Evolutionary conservation across 2,113 vertebrate species (phyloP).

Genomic region (Cygnus atratus): DNA sequence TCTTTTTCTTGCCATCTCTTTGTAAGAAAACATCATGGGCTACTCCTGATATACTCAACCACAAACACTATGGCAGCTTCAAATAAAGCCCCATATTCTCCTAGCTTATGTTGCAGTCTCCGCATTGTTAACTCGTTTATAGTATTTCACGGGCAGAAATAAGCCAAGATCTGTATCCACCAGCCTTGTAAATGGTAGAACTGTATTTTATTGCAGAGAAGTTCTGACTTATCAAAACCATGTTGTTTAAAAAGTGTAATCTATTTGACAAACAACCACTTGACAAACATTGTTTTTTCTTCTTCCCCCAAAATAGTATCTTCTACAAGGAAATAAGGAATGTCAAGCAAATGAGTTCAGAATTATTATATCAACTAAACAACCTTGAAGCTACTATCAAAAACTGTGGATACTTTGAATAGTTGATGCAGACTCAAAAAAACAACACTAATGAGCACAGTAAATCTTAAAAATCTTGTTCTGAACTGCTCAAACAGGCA

Average conservation of each 20-base stretch:
- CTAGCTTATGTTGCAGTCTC: background rate
- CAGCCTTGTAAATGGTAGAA: background rate
- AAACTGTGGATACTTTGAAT: constrained; percentile 59
- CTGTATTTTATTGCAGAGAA: background rate
- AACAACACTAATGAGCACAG: constrained; percentile 47
- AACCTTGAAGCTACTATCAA: constrained; percentile 47
- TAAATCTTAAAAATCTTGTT: constrained; percentile 51
- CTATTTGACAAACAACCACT: constrained; percentile 37
- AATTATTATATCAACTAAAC: constrained; percentile 60
- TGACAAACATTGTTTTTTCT: constrained; percentile 35
- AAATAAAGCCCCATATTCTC: background rate
- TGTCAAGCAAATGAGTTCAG: constrained; percentile 64
- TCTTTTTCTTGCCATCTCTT: background rate
- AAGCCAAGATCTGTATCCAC: background rate
- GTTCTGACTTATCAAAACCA: background rate
- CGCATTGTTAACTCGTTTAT: background rate
- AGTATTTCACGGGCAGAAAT: background rate
- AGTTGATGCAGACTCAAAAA: constrained; percentile 62
- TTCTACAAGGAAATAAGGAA: constrained; percentile 64
- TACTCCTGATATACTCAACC: background rate
- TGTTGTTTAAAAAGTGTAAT: constrained; percentile 15
- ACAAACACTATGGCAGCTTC: background rate
- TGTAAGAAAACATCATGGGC: background rate
- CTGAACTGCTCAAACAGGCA: constrained; percentile 37
- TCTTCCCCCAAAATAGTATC: background rate